Evolutionary conservation across 1,140 invertebrate species (phyloP), one percentile per base, ranked within the genome.

Genomic region (Hesperophylax magnus): DNA sequence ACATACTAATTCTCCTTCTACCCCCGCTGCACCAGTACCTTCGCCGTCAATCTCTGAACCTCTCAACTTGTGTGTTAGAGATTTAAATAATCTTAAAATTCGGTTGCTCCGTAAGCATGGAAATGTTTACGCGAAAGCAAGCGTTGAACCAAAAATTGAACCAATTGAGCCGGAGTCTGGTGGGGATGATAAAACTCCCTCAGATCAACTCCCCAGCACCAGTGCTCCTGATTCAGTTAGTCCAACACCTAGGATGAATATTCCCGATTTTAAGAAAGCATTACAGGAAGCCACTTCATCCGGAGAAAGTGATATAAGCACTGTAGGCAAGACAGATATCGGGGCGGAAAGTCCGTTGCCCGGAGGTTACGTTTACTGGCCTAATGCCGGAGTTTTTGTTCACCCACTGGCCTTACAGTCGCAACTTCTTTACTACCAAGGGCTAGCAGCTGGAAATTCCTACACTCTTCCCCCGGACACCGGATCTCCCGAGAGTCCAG

Each of bases 21-120:
- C 87, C 79, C 18, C 88, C 87, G 24, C 86, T n/a, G 18, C 34
- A 47, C 31, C 65, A 9, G 6, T 34, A 15, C 65, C 34, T 39
- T 22, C 34, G 7, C 9, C 69, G 3, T 72, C 69, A 47, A 53
- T 22, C n/a, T 61, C 60, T 86, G 95, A 96, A 85, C 96, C 96
- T 0, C 87, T 97, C 6, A 97, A 97, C 88, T 90, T 97, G 0
- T 97, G 96, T 83, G 91, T 97, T 53, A 89, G 95, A 53, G 96
- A 95, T 85, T 86, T 93, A 39, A 93, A 93, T 81, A 92, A 93
- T 71, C 85, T 94, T 5, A 94, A 94, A 85, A 92, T 94, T 77
- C 89, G 92, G 80, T 86, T 94, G 15, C 85, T 91, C 22, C 88
- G 92, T 56, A 93, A 92, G 78, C 91, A 92, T 69, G 92, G 92